Base-by-base conservation (phyloP, 2,888 invertebrate species). In the Melipona bicolor region DNA sequence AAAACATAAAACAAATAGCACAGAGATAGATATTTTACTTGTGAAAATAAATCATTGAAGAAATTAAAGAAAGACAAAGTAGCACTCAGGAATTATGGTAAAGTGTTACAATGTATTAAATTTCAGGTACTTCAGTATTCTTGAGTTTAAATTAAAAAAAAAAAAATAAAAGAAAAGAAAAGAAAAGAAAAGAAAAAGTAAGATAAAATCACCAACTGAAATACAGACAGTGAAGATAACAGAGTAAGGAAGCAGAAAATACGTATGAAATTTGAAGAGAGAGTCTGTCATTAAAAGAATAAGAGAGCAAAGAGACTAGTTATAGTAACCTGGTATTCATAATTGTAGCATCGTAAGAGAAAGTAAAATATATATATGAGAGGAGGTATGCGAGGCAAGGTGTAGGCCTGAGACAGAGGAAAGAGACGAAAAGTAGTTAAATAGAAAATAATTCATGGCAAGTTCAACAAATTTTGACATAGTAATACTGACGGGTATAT, bases 401-500 rank as follows among this genome's bases (percentile, higher is more conserved):
- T 27, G 27, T 50, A 73, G 61, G 50, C 36, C 72, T 52, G 24
- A 75, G 43, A 73, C 32, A 62, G 24, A 50, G 32, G 43, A 52
- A 27, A 43, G 9, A 43, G 3, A 15, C 65, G n/a, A 61, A 77
- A 71, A 56, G 77, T 21, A 68, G 36, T 2, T 32, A 36, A 32
- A 36, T 79, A 54, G 50, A 69, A 76, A 79, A 81, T 79, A 81
- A 86, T 77, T 87, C 56, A 83, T 84, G 87, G 88, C 87, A 90
- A 91, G 87, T 82, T 79, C 32, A 83, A 86, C 81, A 78, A 90
- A 90, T 89, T 91, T 90, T 74, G 84, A 89, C 82, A 86, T 85
- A 75, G 65, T 91, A 91, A 92, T 91, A 92, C 90, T 90, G 92
- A 79, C 87, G 90, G 90, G 90, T 89, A 90, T 77, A 43, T 73